Conservation (phyloP, 1,140 invertebrate species). For the Heliconius eleuchia region DNA sequence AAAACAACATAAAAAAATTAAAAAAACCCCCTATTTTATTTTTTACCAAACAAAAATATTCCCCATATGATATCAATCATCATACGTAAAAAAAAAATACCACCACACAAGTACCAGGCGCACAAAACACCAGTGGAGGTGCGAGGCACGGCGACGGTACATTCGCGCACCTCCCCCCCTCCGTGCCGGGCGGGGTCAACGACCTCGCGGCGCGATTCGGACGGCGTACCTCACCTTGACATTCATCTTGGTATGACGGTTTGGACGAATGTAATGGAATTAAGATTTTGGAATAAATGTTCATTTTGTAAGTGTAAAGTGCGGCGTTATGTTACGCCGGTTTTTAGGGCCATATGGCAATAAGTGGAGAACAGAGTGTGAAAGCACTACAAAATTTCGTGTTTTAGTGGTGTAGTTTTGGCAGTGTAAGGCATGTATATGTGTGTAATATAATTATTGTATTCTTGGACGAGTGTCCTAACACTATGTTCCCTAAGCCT, state of each 20-base stretch:
- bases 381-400: background rate
- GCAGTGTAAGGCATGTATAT: no score
- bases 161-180: conserved; percentile 69
- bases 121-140: conserved; percentile 66
- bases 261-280: conserved; percentile 60
- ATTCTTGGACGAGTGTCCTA: no score
- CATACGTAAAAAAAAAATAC: background rate
- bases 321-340: background rate
- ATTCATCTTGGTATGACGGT: conserved; percentile 74
- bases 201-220: conserved; percentile 73
- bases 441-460: no score
- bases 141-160: conserved; percentile 68
- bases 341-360: background rate
- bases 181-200: conserved; percentile 55
- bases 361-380: background rate
- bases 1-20: no score
- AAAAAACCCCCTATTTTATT: no score
- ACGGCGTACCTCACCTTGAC: conserved; percentile 80
- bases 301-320: background rate
- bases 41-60: no score
- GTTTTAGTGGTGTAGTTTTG: no score
- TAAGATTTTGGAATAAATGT: background rate
- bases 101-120: conserved; percentile 63
- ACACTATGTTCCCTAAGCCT: no score
- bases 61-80: no score